Evolutionary conservation across 2,113 vertebrate genomes (phyloP).

Genomic region (Naja naja): DNA sequence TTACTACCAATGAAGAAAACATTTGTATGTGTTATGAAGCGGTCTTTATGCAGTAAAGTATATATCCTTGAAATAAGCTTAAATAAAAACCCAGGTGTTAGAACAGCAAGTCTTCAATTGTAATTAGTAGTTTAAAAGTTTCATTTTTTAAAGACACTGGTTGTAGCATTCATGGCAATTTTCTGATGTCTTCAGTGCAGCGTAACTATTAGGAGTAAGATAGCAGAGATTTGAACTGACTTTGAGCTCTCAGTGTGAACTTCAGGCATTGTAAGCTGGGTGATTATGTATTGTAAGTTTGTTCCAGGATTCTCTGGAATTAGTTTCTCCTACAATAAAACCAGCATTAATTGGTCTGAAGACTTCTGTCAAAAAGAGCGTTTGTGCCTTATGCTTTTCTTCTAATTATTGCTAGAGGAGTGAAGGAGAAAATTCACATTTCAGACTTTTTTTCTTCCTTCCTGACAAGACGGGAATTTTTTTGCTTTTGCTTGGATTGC

Average conservation of each 20-base stretch:
- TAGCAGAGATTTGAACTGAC: slow-evolving; percentile 22
- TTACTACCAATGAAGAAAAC: not conserved
- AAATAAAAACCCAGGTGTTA: not conserved
- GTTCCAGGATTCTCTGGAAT: not conserved
- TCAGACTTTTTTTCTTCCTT: not conserved
- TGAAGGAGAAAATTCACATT: not conserved
- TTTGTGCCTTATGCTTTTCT: slow-evolving; percentile 24
- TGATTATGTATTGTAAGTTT: not conserved
- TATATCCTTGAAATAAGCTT: not conserved
- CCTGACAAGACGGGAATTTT: not conserved
- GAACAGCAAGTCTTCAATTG: not conserved
- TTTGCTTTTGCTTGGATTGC: not conserved
- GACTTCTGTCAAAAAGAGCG: slow-evolving; percentile 18
- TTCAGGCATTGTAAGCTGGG: not conserved
- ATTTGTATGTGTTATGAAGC: not conserved
- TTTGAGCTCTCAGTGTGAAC: slow-evolving; percentile 8
- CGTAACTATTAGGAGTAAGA: slow-evolving; percentile 41
- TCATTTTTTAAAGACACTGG: not conserved
- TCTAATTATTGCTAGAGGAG: not conserved
- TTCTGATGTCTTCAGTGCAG: not conserved
- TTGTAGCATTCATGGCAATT: not conserved
- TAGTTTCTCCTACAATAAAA: not conserved
- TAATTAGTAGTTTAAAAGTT: not conserved
- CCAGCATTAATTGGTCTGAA: not conserved
- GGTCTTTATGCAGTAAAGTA: not conserved